Conservation (phyloP, 2,888 invertebrate genomes). For the Drosophila macrospina region DNA sequence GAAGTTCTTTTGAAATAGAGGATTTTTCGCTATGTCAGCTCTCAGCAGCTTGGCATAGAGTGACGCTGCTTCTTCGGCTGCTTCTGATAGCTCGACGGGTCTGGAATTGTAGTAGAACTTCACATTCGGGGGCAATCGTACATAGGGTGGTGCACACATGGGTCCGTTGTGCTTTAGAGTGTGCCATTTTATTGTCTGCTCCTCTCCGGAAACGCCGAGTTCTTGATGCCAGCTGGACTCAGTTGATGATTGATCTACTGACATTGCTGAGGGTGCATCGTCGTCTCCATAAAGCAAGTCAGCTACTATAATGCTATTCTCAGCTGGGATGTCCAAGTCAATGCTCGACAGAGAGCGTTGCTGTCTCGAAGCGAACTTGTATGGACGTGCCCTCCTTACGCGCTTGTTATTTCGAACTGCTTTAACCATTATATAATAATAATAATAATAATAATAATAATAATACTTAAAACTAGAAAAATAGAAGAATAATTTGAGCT, state of each 20-base stretch:
- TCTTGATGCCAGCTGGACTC: constrained; percentile 6
- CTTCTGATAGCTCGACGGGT: not conserved
- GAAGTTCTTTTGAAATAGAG: not conserved
- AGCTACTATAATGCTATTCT: not conserved
- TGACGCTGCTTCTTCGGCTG: not conserved
- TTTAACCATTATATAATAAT: not conserved
- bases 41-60: not conserved
- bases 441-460: too few relatives aligned
- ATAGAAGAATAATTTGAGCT: not conserved
- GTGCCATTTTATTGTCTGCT: constrained; percentile 1
- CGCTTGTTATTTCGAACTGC: not conserved
- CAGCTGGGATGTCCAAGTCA: not conserved
- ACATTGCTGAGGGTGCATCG: not conserved
- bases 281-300: not conserved
- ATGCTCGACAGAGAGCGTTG: not conserved
- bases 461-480: not conserved
- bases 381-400: not conserved
- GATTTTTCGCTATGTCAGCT: not conserved
- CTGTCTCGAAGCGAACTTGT: not conserved
- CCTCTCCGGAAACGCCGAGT: not conserved
- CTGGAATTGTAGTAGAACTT: not conserved
- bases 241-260: not conserved
- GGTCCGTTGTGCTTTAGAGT: constrained; percentile 2
- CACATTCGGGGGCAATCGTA: not conserved
- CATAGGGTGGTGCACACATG: not conserved